These are phyloP conservation scores for Rachycentron canadum DNA, from an alignment of 2,797 vertebrate species.

Conservation along the genomic window DNA sequence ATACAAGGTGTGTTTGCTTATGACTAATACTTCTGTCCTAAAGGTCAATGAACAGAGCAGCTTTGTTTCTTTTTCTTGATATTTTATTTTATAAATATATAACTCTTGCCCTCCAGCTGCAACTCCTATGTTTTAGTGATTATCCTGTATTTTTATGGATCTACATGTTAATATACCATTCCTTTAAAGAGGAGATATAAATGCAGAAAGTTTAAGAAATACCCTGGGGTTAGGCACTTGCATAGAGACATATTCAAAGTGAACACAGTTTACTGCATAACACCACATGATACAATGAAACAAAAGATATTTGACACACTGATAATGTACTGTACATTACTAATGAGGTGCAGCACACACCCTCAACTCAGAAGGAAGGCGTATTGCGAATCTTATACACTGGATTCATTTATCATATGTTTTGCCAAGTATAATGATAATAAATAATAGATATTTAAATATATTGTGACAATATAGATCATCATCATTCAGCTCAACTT, in stretches of 20 bases:
- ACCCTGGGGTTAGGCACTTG: too few species aligned
- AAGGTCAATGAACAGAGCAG: not conserved
- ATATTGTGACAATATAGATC: not conserved
- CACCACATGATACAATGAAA: not conserved
- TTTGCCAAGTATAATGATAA: not conserved
- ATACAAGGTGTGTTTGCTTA: slow-evolving; percentile 23
- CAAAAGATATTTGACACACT: not conserved
- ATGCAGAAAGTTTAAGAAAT: too few species aligned
- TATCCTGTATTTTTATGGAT: too few species aligned
- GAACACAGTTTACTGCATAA: too few species aligned
- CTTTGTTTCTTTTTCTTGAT: not conserved
- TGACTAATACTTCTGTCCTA: slow-evolving; percentile 11
- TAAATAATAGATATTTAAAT: too few species aligned
- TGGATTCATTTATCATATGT: not conserved
- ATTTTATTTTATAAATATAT: not conserved
- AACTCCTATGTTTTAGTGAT: slow-evolving; percentile 1
- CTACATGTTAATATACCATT: too few species aligned
- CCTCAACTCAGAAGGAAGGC: not conserved
- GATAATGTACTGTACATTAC: too few species aligned
- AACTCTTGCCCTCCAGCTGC: not conserved
- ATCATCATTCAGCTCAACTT: slow-evolving; percentile 4
- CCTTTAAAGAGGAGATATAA: too few species aligned
- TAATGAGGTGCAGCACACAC: too few species aligned
- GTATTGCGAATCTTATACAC: not conserved
- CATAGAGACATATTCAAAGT: too few species aligned